These are phyloP conservation scores for Hydriomena furcata DNA, from an alignment of 2,888 invertebrate species.

Conservation along the genomic window DNA sequence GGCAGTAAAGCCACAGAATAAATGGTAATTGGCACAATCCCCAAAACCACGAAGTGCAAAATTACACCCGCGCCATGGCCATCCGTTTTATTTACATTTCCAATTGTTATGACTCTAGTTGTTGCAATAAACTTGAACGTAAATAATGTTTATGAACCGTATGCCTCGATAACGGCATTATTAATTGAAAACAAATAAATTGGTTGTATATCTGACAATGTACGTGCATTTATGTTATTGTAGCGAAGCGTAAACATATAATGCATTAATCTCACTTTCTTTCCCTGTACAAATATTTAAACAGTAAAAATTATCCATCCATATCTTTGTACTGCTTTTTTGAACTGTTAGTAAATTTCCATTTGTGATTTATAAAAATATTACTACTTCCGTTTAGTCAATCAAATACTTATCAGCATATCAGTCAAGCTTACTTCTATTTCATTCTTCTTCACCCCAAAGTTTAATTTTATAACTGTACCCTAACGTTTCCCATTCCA, in stretches of 20 bases:
- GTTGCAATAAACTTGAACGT: slow-evolving; percentile 23
- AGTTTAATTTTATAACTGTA: slow-evolving; percentile 14
- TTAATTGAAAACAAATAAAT: slow-evolving; percentile 32
- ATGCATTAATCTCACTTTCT: neutral
- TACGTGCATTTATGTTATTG: slow-evolving; percentile 3
- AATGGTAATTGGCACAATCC: slow-evolving; percentile 2
- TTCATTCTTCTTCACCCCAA: slow-evolving; percentile 12
- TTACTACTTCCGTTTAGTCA: neutral
- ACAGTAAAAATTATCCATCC: too few relatives aligned
- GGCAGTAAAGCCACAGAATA: slow-evolving; percentile 9
- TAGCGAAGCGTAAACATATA: neutral
- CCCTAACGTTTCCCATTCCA: slow-evolving; percentile 16
- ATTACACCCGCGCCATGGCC: slow-evolving; percentile 16
- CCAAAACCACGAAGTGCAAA: slow-evolving; percentile 26
- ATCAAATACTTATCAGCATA: neutral
- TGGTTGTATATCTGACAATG: slow-evolving; percentile 14
- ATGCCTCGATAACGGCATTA: slow-evolving; percentile 25
- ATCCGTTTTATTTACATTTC: slow-evolving; percentile 22
- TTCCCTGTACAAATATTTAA: neutral
- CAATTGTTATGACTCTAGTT: slow-evolving; percentile 19
- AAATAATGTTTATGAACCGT: slow-evolving; percentile 24
- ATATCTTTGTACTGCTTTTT: too few relatives aligned
- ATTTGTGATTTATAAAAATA: too few relatives aligned
- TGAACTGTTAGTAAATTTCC: too few relatives aligned
- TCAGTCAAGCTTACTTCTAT: neutral